phyloP scores from a whole-genome alignment of 2,797 vertebrate species.

The Sternotherus odoratus region DNA sequence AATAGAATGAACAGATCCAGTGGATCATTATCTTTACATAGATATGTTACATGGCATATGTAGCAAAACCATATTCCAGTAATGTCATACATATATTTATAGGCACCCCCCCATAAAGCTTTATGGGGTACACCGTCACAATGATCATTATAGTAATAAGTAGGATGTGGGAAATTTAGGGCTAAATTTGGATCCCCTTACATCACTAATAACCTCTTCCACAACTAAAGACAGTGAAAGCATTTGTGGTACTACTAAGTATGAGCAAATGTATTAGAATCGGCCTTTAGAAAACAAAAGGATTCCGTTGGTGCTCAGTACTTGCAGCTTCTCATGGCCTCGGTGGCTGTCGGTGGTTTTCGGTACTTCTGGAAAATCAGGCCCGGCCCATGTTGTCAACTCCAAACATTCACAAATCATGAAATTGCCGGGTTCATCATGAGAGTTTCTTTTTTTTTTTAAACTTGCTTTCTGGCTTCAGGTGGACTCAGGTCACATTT shows the following conservation, averaged over 20 bases:
- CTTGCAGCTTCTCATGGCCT: not conserved
- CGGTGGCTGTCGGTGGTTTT: not conserved
- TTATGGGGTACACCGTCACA: no score
- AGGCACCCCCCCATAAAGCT: no score
- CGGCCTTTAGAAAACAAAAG: not conserved
- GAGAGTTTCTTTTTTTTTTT: not conserved
- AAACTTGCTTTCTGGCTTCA: not conserved
- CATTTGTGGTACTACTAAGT: not conserved
- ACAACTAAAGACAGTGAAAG: not conserved
- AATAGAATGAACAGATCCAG: no score
- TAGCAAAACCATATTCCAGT: no score
- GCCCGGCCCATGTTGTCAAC: fast-evolving
- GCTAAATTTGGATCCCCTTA: not conserved
- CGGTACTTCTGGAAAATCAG: not conserved
- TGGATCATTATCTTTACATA: no score
- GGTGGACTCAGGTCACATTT: fast-evolving
- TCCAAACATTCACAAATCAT: not conserved
- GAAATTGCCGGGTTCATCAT: not conserved
- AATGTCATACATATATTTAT: no score
- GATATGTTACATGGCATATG: no score
- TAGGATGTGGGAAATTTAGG: not conserved
- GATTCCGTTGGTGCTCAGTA: not conserved
- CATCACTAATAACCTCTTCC: not conserved
- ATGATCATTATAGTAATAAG: not conserved
- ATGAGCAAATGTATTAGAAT: not conserved